These are phyloP conservation scores for Aleiodes testaceus DNA, from an alignment of 2,888 invertebrate species.

Conservation along the genomic window DNA sequence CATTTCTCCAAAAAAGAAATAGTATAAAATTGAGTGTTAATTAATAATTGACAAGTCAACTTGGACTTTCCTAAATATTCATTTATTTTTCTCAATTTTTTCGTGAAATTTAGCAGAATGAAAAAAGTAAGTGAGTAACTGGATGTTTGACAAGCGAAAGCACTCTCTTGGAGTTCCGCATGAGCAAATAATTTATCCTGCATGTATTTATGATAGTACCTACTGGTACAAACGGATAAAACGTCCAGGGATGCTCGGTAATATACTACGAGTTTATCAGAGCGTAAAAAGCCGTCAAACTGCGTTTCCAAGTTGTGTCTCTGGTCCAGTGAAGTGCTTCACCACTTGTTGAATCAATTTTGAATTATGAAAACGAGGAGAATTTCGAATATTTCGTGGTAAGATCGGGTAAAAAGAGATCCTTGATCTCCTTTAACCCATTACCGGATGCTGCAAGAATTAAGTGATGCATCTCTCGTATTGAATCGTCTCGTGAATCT, in stretches of 20 bases:
- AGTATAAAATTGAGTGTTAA: too few relatives aligned
- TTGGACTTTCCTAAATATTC: neutral
- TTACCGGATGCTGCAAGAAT: slow-evolving; percentile 6
- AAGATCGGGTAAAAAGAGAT: slow-evolving; percentile 18
- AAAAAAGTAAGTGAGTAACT: slow-evolving; percentile 6
- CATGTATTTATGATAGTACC: slow-evolving; percentile 32
- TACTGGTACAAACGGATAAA: slow-evolving; percentile 31
- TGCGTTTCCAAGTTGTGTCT: slow-evolving; percentile 21
- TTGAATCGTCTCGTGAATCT: slow-evolving; percentile 20
- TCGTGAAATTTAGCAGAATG: neutral
- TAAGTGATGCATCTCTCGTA: slow-evolving; percentile 3
- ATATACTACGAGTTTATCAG: slow-evolving; percentile 41
- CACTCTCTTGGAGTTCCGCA: slow-evolving; percentile 30
- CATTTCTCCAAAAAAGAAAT: too few relatives aligned
- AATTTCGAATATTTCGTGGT: too few relatives aligned
- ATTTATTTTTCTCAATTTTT: neutral
- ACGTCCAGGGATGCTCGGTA: slow-evolving; percentile 30
- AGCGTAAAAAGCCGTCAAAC: slow-evolving; percentile 43
- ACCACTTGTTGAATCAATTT: neutral
- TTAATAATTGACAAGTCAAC: too few relatives aligned
- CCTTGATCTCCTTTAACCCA: slow-evolving; percentile 8
- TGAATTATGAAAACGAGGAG: too few relatives aligned
- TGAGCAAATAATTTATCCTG: slow-evolving; percentile 42
- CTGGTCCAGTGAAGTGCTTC: slow-evolving; percentile 10
- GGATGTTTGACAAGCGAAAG: slow-evolving; percentile 41